phyloP scores from a whole-genome alignment of 2,113 vertebrate genomes.

The Eulacestoma nigropectus region DNA sequence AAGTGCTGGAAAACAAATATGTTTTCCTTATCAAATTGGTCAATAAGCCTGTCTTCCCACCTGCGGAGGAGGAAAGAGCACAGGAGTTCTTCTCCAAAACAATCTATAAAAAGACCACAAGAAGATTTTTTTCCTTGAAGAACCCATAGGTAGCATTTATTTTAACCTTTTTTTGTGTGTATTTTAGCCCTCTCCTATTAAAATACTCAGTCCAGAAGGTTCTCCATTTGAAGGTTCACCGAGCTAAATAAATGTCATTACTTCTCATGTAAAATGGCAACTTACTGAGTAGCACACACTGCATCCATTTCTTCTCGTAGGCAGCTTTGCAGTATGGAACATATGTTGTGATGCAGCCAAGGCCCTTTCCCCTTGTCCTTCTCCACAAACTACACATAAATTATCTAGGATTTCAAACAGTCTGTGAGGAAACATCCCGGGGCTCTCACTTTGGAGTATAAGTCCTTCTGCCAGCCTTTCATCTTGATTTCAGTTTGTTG shows the following conservation, averaged over 20 bases:
- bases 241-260: neutral
- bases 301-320: neutral
- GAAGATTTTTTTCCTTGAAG: neutral
- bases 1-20: neutral
- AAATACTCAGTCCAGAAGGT: neutral
- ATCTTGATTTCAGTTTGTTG: conserved; percentile 26
- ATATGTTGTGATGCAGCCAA: neutral
- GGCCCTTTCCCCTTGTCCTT: conserved; percentile 1
- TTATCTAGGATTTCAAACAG: neutral
- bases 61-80: neutral
- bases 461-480: conserved; percentile 32
- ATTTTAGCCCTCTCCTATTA: neutral
- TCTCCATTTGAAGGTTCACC: neutral
- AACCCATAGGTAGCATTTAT: neutral
- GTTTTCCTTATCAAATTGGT: neutral
- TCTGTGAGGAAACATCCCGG: conserved; percentile 21
- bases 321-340: neutral
- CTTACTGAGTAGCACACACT: neutral
- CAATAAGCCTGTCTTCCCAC: neutral
- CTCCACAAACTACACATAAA: conserved; percentile 10
- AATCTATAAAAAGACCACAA: neutral
- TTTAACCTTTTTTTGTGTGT: neutral
- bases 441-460: conserved; percentile 16
- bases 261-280: neutral
- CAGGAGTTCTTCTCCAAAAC: neutral